Conservation (phyloP, 2,113 vertebrate genomes). For the Sinocyclocheilus rhinocerous region DNA sequence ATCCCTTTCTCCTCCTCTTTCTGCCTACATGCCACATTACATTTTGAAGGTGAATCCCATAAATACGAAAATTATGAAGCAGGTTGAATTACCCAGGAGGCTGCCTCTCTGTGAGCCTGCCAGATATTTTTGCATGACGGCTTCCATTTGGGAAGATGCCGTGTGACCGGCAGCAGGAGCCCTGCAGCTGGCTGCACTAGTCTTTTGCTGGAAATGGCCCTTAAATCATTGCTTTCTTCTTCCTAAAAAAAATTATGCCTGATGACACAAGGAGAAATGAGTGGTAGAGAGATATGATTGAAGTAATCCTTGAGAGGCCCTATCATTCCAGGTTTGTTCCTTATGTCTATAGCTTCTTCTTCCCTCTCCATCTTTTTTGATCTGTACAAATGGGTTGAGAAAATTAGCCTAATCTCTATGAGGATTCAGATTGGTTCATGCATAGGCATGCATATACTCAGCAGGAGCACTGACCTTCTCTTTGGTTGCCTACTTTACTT, state of each 20-base stretch:
- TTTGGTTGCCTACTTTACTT: slow-evolving; percentile 10
- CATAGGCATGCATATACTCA: slow-evolving; percentile 62
- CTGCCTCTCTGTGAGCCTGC: slow-evolving; percentile 49
- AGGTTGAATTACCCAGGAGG: slow-evolving; percentile 72
- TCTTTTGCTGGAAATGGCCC: slow-evolving; percentile 39
- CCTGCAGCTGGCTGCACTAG: slow-evolving; percentile 42
- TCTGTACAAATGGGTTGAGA: slow-evolving; percentile 67
- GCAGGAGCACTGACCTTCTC: slow-evolving; percentile 58
- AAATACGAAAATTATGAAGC: slow-evolving; percentile 76
- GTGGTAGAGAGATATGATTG: slow-evolving; percentile 65
- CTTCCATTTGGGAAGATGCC: slow-evolving; percentile 58
- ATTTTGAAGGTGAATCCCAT: slow-evolving; percentile 80
- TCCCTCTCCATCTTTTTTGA: slow-evolving; percentile 59
- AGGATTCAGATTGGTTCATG: slow-evolving; percentile 70
- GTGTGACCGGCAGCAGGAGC: slow-evolving; percentile 31
- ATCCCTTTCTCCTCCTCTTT: slow-evolving; percentile 48
- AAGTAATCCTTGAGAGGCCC: slow-evolving; percentile 70
- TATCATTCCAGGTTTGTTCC: slow-evolving; percentile 65
- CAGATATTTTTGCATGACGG: slow-evolving; percentile 64
- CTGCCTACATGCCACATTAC: slow-evolving; percentile 74
- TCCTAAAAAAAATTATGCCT: slow-evolving; percentile 52
- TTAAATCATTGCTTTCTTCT: slow-evolving; percentile 42
- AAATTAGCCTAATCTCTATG: slow-evolving; percentile 69
- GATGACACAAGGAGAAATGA: slow-evolving; percentile 69
- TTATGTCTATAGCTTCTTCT: slow-evolving; percentile 57